These are phyloP conservation scores for Hafferia zeledoni DNA, from an alignment of 2,797 vertebrate species.

Conservation along the genomic window DNA sequence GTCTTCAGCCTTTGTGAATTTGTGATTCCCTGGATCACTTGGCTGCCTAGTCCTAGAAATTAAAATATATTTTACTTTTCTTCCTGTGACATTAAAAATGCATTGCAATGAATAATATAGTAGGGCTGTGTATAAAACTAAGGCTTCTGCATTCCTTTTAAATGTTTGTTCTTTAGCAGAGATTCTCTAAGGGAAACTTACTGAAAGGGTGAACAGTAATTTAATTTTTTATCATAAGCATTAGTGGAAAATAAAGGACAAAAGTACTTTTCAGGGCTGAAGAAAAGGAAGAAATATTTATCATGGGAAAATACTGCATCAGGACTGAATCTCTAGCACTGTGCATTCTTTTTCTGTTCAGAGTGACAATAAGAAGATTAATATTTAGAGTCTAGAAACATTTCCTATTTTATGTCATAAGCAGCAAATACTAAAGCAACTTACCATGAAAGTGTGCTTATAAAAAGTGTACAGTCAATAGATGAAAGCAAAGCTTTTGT, in stretches of 20 bases:
- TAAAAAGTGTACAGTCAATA: background rate
- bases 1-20: slow-evolving; percentile 64
- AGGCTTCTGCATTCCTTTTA: slow-evolving; percentile 75
- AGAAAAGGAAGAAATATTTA: slow-evolving; percentile 75
- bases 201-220: slow-evolving; percentile 82
- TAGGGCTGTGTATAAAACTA: slow-evolving; percentile 79
- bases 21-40: slow-evolving; percentile 67
- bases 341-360: slow-evolving; percentile 67
- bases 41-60: slow-evolving; percentile 73
- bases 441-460: slow-evolving; percentile 25
- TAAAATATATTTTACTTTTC: slow-evolving; percentile 81
- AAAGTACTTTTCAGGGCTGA: slow-evolving; percentile 74
- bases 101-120: slow-evolving; percentile 83
- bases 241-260: slow-evolving; percentile 81
- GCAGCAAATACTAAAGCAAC: slow-evolving; percentile 57
- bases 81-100: slow-evolving; percentile 81
- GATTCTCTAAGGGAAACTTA: slow-evolving; percentile 79
- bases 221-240: slow-evolving; percentile 85
- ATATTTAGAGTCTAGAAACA: slow-evolving; percentile 68
- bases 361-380: slow-evolving; percentile 75
- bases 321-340: slow-evolving; percentile 55
- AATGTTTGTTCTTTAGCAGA: slow-evolving; percentile 80
- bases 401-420: slow-evolving; percentile 52
- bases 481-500: slow-evolving; percentile 47
- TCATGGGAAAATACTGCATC: slow-evolving; percentile 73